phyloP scores from a whole-genome alignment of 1,140 invertebrate species.

The Panagrolaimus sp. region DNA sequence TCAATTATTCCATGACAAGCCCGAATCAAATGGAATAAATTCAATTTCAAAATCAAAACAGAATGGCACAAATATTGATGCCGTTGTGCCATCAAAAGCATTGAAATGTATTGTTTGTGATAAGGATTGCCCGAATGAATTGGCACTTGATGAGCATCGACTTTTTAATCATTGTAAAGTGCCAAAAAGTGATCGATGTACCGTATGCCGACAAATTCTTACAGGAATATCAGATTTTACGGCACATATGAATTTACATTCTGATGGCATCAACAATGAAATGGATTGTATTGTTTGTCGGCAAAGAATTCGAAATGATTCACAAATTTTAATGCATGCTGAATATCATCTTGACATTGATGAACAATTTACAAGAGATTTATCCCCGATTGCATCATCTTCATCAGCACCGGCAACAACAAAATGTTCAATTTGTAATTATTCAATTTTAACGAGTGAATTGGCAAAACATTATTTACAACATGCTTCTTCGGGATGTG shows the following conservation, averaged over 20 bases:
- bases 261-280: slow-evolving; percentile 26
- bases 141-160: slow-evolving; percentile 39
- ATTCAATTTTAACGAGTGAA: slow-evolving; percentile 7
- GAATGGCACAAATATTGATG: not conserved
- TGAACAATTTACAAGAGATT: not conserved
- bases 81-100: not conserved
- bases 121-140: slow-evolving; percentile 33
- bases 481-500: not conserved
- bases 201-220: slow-evolving; percentile 32
- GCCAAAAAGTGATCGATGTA: slow-evolving; percentile 35
- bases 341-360: slow-evolving; percentile 36
- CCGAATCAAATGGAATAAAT: not conserved
- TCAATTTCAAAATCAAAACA: not conserved
- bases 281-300: slow-evolving; percentile 34
- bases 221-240: slow-evolving; percentile 27
- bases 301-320: slow-evolving; percentile 36
- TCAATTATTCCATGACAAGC: slow-evolving; percentile 26
- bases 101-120: slow-evolving; percentile 51
- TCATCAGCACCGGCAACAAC: not conserved
- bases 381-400: not conserved
- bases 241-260: slow-evolving; percentile 29
- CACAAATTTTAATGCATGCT: slow-evolving; percentile 37
- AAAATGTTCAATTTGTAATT: slow-evolving; percentile 23
- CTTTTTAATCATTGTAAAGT: slow-evolving; percentile 45
- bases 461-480: slow-evolving; percentile 5